Percentiles rank a stretch among this genome's conserved stretches.
phyloP scores from a whole-genome alignment of 2,888 invertebrate genomes.

The Leucania comma region DNA sequence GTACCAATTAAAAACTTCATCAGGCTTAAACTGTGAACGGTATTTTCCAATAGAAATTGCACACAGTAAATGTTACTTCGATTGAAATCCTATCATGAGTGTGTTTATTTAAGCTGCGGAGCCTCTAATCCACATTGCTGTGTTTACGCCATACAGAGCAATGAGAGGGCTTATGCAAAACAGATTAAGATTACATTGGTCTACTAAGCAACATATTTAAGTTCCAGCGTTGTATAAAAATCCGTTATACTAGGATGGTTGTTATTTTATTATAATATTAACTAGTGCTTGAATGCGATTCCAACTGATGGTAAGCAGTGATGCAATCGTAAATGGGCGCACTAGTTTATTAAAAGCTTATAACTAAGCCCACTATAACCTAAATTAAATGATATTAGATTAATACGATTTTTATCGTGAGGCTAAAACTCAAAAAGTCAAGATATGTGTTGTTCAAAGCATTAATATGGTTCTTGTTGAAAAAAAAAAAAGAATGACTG shows the following conservation, averaged over 20 bases:
- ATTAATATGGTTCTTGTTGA: no score
- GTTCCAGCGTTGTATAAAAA: slow-evolving; percentile 17
- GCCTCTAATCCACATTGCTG: slow-evolving; percentile 58
- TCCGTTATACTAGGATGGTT: background rate
- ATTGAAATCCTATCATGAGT: slow-evolving; percentile 67
- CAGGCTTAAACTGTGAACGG: slow-evolving; percentile 55
- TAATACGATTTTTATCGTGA: no score
- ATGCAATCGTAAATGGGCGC: no score
- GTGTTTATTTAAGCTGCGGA: slow-evolving; percentile 63
- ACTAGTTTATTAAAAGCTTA: no score
- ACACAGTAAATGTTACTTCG: slow-evolving; percentile 58
- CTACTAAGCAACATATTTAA: slow-evolving; percentile 43
- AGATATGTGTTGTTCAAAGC: no score
- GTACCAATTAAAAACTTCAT: slow-evolving; percentile 65
- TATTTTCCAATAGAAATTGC: slow-evolving; percentile 60
- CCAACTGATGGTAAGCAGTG: no score
- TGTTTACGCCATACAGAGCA: slow-evolving; percentile 59
- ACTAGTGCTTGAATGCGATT: no score
- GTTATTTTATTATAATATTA: background rate
- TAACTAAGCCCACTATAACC: no score
- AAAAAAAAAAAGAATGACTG: no score
- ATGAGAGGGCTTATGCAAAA: slow-evolving; percentile 57
- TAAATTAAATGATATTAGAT: no score
- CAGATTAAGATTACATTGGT: slow-evolving; percentile 54
- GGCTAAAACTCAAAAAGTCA: no score